Conservation (phyloP, 2,888 invertebrate genomes). For the Gnatocerus cornutus region DNA sequence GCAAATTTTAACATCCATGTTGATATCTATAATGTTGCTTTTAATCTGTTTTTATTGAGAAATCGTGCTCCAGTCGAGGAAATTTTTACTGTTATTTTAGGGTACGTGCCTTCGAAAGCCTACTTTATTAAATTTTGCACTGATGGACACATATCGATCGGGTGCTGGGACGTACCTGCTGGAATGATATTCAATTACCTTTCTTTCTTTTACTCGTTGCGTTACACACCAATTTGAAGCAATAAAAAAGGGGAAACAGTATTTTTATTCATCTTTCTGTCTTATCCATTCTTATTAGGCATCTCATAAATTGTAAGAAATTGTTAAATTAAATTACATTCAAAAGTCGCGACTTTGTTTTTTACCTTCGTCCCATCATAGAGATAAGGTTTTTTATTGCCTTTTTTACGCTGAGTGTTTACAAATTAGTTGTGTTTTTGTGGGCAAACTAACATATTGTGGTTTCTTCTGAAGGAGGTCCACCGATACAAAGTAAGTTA, state of each 20-base stretch:
- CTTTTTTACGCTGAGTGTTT: too few species aligned
- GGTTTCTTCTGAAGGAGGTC: too few species aligned
- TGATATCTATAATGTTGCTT: conserved; percentile 41
- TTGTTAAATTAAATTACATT: conserved; percentile 35
- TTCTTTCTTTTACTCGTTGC: conserved; percentile 8
- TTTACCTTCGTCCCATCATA: too few species aligned
- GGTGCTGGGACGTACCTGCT: conserved; percentile 17
- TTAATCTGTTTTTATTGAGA: conserved; percentile 29
- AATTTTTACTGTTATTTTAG: conserved; percentile 2
- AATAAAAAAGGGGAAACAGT: conserved; percentile 31
- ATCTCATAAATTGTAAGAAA: conserved; percentile 35
- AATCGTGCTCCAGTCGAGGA: conserved; percentile 13
- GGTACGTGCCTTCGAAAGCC: conserved; percentile 34
- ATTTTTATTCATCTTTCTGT: conserved; percentile 28
- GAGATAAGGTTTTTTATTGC: too few species aligned
- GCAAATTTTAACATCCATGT: conserved; percentile 64
- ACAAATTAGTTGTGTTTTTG: too few species aligned
- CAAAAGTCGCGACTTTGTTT: too few species aligned
- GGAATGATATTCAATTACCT: not conserved
- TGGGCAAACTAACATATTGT: too few species aligned
- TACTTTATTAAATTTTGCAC: conserved; percentile 17
- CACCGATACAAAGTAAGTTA: too few species aligned
- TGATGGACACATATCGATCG: conserved; percentile 26
- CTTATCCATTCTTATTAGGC: conserved; percentile 12
- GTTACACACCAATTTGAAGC: conserved; percentile 39